Percentiles rank a stretch among this genome's conserved stretches.
Evolutionary conservation across 2,888 invertebrate genomes (phyloP).

Genomic region (Philaethria dido): DNA sequence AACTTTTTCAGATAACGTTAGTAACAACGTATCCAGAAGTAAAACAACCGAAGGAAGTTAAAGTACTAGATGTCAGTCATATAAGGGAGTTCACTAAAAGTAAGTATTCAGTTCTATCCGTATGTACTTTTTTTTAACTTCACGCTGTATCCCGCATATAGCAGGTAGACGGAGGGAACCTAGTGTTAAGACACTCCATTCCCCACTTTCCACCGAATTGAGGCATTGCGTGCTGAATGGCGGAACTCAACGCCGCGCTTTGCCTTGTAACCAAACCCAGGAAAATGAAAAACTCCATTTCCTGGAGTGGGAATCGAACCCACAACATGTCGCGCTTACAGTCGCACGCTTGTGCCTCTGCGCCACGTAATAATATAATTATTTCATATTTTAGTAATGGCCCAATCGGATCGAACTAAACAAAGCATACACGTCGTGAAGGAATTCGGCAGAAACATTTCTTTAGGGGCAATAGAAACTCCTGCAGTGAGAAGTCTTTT

Average conservation of each 20-base stretch:
- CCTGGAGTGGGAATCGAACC: not conserved
- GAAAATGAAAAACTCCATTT: no score
- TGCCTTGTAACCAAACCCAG: no score
- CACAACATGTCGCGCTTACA: not conserved
- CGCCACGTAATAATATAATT: no score
- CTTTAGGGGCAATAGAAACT: constrained; percentile 42
- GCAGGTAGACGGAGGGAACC: no score
- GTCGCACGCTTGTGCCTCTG: no score
- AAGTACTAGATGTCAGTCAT: constrained; percentile 34
- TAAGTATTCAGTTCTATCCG: no score
- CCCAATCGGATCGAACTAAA: constrained; percentile 45
- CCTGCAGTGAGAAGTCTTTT: constrained; percentile 46
- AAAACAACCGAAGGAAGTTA: constrained; percentile 30
- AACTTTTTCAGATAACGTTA: constrained; percentile 34
- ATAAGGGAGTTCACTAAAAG: constrained; percentile 18
- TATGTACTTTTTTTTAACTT: no score
- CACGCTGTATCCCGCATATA: no score
- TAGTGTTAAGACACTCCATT: no score
- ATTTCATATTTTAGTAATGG: constrained; percentile 29
- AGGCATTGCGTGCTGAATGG: no score
- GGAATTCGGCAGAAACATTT: constrained; percentile 52
- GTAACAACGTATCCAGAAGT: constrained; percentile 34
- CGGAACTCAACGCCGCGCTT: no score
- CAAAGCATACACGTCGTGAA: constrained; percentile 45
- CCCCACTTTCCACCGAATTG: no score